Percentiles rank a stretch among this genome's conserved stretches.
Conservation (phyloP, 1,140 invertebrate genomes). For the Lutraria rhynchaena region DNA sequence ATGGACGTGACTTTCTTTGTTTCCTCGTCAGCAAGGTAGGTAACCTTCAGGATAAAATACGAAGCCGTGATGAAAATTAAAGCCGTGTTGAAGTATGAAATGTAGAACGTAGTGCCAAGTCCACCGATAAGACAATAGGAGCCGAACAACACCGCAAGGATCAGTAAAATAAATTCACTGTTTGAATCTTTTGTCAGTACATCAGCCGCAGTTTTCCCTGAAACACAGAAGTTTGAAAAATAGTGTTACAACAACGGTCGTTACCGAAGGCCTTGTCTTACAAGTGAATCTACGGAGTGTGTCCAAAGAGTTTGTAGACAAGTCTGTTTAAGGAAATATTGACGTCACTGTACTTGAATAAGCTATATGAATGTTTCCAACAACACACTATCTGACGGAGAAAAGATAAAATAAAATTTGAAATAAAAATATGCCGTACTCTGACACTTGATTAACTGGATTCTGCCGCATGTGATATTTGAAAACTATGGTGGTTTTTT, state of each 20-base stretch:
- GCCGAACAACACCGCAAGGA: conserved; percentile 74
- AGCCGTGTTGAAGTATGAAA: conserved; percentile 81
- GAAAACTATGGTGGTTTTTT: too few species aligned
- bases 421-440: too few species aligned
- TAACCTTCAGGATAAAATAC: conserved; percentile 63
- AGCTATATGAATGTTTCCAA: too few species aligned
- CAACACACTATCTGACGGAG: too few species aligned
- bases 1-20: conserved; percentile 25
- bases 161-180: conserved; percentile 67
- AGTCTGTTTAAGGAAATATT: too few species aligned
- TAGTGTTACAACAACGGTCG: background rate
- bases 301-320: background rate
- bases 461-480: too few species aligned
- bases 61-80: conserved; percentile 76
- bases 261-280: background rate
- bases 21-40: conserved; percentile 56
- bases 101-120: conserved; percentile 81
- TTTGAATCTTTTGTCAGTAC: conserved; percentile 65
- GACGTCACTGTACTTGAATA: too few species aligned
- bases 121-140: conserved; percentile 81
- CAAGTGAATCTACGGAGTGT: background rate
- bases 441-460: too few species aligned
- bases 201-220: conserved; percentile 62
- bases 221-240: background rate
- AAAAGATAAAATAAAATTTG: too few species aligned